Conservation (phyloP, 2,888 invertebrate species). For the Yponomeuta cagnagella region DNA sequence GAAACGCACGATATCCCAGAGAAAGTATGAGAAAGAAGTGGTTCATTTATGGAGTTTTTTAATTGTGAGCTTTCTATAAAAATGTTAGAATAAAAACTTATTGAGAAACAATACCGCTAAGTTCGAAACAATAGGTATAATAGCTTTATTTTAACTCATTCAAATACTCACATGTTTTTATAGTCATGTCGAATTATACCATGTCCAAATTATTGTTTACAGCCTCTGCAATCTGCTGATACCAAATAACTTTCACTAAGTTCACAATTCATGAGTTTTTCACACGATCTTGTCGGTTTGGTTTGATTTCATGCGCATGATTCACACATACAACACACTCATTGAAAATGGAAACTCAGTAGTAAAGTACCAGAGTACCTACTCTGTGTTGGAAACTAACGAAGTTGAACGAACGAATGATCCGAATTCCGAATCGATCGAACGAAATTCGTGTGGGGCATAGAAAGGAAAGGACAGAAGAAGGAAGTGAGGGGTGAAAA, state of each 20-base stretch:
- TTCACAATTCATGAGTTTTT: slow-evolving; percentile 16
- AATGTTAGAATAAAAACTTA: not conserved
- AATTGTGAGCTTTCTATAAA: not conserved
- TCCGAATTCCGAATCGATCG: not conserved
- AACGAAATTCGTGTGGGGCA: not conserved
- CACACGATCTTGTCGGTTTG: slow-evolving; percentile 18
- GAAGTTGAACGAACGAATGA: not conserved
- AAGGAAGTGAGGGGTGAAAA: not conserved
- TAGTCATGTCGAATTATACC: not conserved
- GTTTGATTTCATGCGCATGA: slow-evolving; percentile 20
- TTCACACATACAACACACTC: slow-evolving; percentile 16
- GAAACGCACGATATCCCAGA: slow-evolving; percentile 7
- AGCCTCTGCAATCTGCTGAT: not conserved
- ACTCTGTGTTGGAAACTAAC: not conserved
- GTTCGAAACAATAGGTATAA: not conserved
- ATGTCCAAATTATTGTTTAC: not conserved
- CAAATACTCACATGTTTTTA: slow-evolving; percentile 7
- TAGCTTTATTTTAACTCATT: not conserved
- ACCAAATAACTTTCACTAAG: slow-evolving; percentile 10
- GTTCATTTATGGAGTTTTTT: not conserved
- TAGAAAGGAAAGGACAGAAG: no score
- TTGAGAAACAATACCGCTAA: not conserved
- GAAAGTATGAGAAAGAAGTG: slow-evolving; percentile 12
- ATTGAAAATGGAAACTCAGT: not conserved
- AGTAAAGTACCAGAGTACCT: no score